Conservation (phyloP, 1,140 invertebrate genomes). For the Phthorimaea operculella region DNA sequence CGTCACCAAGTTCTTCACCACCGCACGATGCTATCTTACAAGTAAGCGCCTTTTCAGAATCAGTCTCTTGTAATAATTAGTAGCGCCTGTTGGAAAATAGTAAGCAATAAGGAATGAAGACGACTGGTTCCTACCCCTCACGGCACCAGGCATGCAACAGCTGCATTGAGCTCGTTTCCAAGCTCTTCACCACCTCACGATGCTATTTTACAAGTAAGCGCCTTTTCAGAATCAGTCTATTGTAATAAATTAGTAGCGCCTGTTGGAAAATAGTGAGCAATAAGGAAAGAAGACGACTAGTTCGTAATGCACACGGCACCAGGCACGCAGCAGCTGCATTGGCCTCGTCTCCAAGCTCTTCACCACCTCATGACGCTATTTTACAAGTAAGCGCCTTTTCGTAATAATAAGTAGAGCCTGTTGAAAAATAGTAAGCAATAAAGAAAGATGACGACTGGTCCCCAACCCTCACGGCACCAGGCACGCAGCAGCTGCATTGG, state of each 20-base stretch:
- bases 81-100: too few species aligned
- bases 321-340: conserved; percentile 93
- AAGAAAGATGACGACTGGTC: conserved; percentile 94
- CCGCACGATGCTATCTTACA: conserved; percentile 93
- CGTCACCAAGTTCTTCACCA: conserved; percentile 86
- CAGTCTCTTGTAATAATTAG: too few species aligned
- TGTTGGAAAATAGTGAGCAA: too few species aligned
- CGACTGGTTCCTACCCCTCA: conserved; percentile 95
- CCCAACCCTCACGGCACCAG: conserved; percentile 93
- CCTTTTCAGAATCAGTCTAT: too few species aligned
- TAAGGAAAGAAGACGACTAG: conserved; percentile 91
- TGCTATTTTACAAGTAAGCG: too few species aligned
- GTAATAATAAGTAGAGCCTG: too few species aligned
- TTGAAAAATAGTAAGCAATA: too few species aligned
- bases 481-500: conserved; percentile 92
- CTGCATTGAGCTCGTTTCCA: conserved; percentile 87
- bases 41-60: conserved; percentile 42
- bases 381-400: conserved; percentile 72
- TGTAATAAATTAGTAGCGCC: too few species aligned
- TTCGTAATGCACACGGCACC: conserved; percentile 94
- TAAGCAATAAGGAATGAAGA: too few species aligned
- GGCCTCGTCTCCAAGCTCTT: conserved; percentile 88
- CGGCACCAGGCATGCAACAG: conserved; percentile 92
- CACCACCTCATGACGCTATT: conserved; percentile 92
- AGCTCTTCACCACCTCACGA: conserved; percentile 92